These are phyloP conservation scores for Phocoena phocoena DNA, from an alignment of 2,113 vertebrate species.

Conservation along the genomic window DNA sequence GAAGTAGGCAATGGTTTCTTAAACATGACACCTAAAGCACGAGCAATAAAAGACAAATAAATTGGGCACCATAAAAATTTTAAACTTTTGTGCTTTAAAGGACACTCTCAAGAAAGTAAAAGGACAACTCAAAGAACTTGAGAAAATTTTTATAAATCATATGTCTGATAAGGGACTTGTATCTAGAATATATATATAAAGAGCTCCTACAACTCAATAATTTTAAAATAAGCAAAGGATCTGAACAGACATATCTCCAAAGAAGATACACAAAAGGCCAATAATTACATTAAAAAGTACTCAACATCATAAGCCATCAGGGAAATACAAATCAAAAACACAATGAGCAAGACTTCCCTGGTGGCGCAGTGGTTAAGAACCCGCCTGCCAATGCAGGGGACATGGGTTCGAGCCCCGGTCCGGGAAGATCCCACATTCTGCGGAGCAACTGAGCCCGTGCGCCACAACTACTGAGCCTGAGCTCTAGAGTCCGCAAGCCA, in stretches of 20 bases:
- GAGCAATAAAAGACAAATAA: neutral
- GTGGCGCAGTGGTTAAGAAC: too few relatives aligned
- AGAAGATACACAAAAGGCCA: neutral
- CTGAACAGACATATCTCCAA: neutral
- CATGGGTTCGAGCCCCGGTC: too few relatives aligned
- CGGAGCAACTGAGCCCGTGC: too few relatives aligned
- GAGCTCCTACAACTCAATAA: neutral
- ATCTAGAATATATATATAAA: neutral
- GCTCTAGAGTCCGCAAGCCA: too few relatives aligned
- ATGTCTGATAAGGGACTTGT: neutral
- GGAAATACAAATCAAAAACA: conserved; percentile 9
- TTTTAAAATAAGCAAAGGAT: neutral
- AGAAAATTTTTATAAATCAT: neutral
- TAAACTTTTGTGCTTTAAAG: neutral
- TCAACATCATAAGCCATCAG: neutral
- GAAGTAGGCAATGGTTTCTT: neutral
- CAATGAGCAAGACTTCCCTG: too few relatives aligned
- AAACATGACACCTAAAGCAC: neutral
- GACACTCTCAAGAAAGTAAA: neutral
- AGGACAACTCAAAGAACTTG: neutral
- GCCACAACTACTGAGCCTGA: too few relatives aligned
- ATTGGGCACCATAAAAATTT: neutral
- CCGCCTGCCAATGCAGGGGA: too few relatives aligned
- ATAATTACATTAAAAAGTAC: neutral
- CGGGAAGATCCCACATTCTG: too few relatives aligned